These are phyloP conservation scores for Limanda limanda DNA, from an alignment of 2,113 vertebrate species.

Conservation along the genomic window DNA sequence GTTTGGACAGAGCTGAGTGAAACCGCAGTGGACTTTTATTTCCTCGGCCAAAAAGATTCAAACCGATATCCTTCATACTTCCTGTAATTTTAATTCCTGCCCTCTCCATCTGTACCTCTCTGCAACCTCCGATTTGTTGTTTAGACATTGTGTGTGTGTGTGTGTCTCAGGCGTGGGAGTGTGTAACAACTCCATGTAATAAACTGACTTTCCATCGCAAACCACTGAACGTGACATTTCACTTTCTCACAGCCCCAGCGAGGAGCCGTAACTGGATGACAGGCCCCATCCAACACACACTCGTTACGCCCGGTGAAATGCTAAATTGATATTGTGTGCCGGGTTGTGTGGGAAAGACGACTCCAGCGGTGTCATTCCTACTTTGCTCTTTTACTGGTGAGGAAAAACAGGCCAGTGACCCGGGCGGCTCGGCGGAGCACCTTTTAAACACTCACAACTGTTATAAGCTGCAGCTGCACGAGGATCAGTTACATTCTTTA, in stretches of 20 bases:
- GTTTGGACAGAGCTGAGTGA: conserved; percentile 42
- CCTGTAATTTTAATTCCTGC: conserved; percentile 22
- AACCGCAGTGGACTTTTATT: conserved; percentile 22
- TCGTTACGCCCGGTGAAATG: conserved; percentile 1
- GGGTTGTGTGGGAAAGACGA: conserved; percentile 54
- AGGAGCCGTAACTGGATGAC: conserved; percentile 19
- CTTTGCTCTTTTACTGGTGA: conserved; percentile 66
- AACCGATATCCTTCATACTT: conserved; percentile 48
- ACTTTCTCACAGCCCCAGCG: conserved; percentile 16
- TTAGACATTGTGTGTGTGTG: background rate
- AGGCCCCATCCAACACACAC: conserved; percentile 11
- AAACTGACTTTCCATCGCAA: conserved; percentile 26
- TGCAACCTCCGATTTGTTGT: background rate
- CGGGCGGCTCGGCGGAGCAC: conserved; percentile 38
- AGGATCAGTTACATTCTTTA: conserved; percentile 72
- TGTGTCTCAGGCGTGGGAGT: background rate
- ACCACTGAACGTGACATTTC: conserved; percentile 23
- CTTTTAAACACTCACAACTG: conserved; percentile 57
- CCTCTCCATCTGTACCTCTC: conserved; percentile 3
- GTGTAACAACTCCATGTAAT: conserved; percentile 3
- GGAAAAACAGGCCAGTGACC: conserved; percentile 50
- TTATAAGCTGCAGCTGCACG: conserved; percentile 67
- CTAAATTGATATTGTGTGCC: conserved; percentile 20
- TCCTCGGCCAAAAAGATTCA: conserved; percentile 44
- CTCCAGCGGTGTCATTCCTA: conserved; percentile 52